These are phyloP conservation scores for Lindbergichthys nudifrons DNA, from an alignment of 2,797 vertebrate species.

Conservation along the genomic window DNA sequence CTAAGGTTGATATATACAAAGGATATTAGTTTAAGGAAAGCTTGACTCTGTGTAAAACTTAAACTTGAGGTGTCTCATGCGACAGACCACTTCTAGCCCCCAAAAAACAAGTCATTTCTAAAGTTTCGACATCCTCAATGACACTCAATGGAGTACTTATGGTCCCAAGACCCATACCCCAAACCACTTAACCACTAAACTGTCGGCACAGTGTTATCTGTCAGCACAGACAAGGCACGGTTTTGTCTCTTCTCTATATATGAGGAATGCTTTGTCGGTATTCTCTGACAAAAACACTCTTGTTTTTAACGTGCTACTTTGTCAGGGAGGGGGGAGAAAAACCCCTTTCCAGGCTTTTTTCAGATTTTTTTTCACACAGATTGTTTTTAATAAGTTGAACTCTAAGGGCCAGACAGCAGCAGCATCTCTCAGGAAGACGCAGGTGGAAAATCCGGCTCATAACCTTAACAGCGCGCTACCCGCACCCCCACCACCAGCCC, in stretches of 20 bases:
- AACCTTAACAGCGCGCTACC: neutral
- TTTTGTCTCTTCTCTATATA: constrained; percentile 51
- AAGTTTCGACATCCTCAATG: constrained; percentile 32
- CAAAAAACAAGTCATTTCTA: neutral
- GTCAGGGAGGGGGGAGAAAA: fast-evolving
- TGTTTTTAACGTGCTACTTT: constrained; percentile 45
- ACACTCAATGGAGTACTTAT: constrained; percentile 46
- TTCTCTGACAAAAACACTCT: constrained; percentile 48
- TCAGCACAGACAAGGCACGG: constrained; percentile 51
- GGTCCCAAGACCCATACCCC: constrained; percentile 41
- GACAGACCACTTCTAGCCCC: neutral
- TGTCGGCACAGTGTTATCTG: constrained; percentile 44
- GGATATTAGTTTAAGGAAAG: too few species aligned
- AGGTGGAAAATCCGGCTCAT: constrained; percentile 29
- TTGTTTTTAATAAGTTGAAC: constrained; percentile 37
- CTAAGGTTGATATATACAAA: too few species aligned
- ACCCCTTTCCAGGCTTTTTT: constrained; percentile 24
- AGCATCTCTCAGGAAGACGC: constrained; percentile 13
- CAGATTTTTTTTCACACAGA: constrained; percentile 35
- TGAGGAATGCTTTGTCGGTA: constrained; percentile 55
- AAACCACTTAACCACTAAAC: constrained; percentile 56
- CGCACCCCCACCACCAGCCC: too few species aligned
- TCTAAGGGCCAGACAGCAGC: neutral
- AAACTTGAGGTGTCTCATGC: too few species aligned
- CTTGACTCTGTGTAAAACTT: too few species aligned